Evolutionary conservation across 2,888 invertebrate species (phyloP).

Genomic region (Sarcophaga rosellei): DNA sequence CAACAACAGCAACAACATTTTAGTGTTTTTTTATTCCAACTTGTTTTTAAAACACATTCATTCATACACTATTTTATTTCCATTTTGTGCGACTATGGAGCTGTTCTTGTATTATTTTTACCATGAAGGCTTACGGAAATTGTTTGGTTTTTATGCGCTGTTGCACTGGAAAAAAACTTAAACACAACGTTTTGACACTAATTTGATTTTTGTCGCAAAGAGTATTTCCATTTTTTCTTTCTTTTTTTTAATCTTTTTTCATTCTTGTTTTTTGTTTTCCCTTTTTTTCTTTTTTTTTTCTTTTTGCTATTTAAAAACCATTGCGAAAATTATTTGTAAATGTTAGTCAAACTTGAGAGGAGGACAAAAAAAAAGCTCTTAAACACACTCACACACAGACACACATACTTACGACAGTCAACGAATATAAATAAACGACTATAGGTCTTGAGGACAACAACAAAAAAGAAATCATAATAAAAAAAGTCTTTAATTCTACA

Average conservation of each 20-base stretch:
- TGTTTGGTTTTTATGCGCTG: constrained; percentile 66
- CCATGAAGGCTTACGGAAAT: constrained; percentile 65
- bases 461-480: not conserved
- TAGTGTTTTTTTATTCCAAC: constrained; percentile 1
- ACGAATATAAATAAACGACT: constrained; percentile 40
- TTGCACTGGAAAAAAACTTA: constrained; percentile 65
- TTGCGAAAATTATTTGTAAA: constrained; percentile 63
- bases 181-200: constrained; percentile 69
- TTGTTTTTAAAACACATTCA: constrained; percentile 3
- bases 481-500: constrained; percentile 34
- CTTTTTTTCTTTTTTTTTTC: constrained; percentile 41
- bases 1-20: constrained; percentile 2
- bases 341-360: constrained; percentile 61
- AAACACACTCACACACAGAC: constrained; percentile 4
- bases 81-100: not conserved
- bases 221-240: constrained; percentile 42
- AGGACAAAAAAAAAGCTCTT: constrained; percentile 28
- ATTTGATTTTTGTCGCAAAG: constrained; percentile 69
- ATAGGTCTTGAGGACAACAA: constrained; percentile 18
- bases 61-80: not conserved
- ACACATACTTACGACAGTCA: constrained; percentile 4
- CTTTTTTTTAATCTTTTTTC: constrained; percentile 16
- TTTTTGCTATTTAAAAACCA: constrained; percentile 62
- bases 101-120: constrained; percentile 53
- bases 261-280: constrained; percentile 41